These are phyloP conservation scores for Onychostruthus taczanowskii DNA, from an alignment of 2,113 vertebrate species.

Conservation along the genomic window DNA sequence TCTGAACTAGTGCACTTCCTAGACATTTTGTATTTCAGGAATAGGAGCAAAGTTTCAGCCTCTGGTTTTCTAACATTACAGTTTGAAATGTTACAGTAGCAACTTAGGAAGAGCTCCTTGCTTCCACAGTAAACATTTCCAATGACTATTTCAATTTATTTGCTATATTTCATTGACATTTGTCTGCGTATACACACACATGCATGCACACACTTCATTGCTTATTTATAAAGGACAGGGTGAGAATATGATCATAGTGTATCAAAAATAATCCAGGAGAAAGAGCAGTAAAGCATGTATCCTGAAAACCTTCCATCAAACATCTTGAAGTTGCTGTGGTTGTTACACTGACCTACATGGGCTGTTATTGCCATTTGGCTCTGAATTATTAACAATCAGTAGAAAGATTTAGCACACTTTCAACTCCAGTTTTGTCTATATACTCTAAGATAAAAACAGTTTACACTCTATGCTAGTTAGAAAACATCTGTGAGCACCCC, in stretches of 20 bases:
- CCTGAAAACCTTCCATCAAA: slow-evolving; percentile 56
- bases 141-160: not conserved
- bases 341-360: slow-evolving; percentile 68
- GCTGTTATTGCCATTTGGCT: slow-evolving; percentile 69
- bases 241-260: slow-evolving; percentile 38
- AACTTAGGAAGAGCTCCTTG: slow-evolving; percentile 16
- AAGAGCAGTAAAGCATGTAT: slow-evolving; percentile 51
- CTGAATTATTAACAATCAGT: slow-evolving; percentile 77
- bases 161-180: not conserved
- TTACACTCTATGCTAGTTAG: slow-evolving; percentile 65
- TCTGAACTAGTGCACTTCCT: slow-evolving; percentile 50
- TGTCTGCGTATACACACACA: not conserved
- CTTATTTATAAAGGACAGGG: slow-evolving; percentile 44
- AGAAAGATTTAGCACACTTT: slow-evolving; percentile 71
- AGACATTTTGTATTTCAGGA: slow-evolving; percentile 32
- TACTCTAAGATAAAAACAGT: slow-evolving; percentile 64
- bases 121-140: slow-evolving; percentile 18
- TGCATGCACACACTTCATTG: not conserved
- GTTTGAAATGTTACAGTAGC: not conserved
- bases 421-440: slow-evolving; percentile 60
- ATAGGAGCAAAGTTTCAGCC: not conserved
- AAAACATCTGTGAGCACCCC: slow-evolving; percentile 68
- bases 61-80: slow-evolving; percentile 11
- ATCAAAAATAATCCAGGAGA: slow-evolving; percentile 59
- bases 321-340: slow-evolving; percentile 54